Percentiles rank a stretch among this genome's conserved stretches.
Conservation (phyloP, 2,113 vertebrate genomes). For the Calyptomena viridis region DNA sequence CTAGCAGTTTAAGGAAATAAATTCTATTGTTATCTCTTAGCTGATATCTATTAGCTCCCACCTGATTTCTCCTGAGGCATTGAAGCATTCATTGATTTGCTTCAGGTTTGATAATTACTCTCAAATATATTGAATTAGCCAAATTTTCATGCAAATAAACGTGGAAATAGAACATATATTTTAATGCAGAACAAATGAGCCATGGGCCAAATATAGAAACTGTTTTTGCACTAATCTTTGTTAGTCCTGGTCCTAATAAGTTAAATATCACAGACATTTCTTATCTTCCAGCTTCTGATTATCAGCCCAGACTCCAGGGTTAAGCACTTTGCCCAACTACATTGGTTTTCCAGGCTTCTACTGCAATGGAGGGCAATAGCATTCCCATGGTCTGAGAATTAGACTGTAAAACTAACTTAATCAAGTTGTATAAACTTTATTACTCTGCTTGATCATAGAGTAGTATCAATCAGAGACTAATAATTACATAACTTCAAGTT, state of each 20-base stretch:
- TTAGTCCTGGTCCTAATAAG: neutral
- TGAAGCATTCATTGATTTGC: neutral
- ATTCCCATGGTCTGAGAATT: neutral
- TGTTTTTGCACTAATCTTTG: neutral
- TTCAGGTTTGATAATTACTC: neutral
- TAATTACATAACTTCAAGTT: neutral
- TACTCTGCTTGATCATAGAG: neutral
- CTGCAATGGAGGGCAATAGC: neutral
- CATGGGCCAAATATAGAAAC: neutral
- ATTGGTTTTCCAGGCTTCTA: neutral
- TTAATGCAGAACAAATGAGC: neutral
- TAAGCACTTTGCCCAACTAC: neutral
- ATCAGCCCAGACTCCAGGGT: neutral
- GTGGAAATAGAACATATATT: neutral
- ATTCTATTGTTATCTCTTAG: neutral
- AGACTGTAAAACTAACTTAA: neutral
- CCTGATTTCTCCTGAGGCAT: neutral
- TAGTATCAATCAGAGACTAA: neutral
- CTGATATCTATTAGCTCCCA: neutral
- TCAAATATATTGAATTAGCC: neutral
- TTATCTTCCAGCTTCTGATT: neutral
- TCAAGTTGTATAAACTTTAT: neutral
- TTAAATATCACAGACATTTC: neutral
- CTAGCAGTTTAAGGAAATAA: neutral
- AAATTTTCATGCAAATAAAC: neutral